Base-by-base conservation (phyloP, 2,888 invertebrate genomes). In the Sarcophaga subvicina region DNA sequence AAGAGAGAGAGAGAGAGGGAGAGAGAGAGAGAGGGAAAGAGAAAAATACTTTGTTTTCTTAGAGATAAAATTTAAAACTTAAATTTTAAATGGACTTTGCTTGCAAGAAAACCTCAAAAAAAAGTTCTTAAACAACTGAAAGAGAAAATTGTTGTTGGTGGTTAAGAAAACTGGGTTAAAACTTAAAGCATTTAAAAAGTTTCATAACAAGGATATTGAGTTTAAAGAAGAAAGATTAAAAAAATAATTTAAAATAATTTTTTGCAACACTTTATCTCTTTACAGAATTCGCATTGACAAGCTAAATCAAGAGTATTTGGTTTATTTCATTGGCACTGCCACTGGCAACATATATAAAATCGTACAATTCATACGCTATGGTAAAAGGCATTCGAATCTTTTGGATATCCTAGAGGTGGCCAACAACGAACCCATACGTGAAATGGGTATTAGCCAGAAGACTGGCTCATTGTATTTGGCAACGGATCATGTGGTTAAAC, bases 341-440 rank as follows among this genome's bases (percentile, higher is more conserved):
- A 90, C 97, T 91, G 98, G 98, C 25, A 95, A 97, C 92, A 97
- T 98, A 86, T 98, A 98, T 94, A 98, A 98, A 94, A 96, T 98
- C 88, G 98, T 98, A 12, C 98, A 98, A 93, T 98, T 98, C 97
- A 95, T 95, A 89, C 95, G 95, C 89, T 96, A 97, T 88, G 97
- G 96, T 72, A 96, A 96, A 91, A 96, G 97, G 22, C 96, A 96
- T 90, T 98, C 98, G 62, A 97, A 97, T 91, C 94, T 98, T 80
- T 94, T 98, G 90, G 98, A 98, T 93, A 96, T 98, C 78, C 97
- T 98, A 92, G 98, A 98, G 93, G 97, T 98, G 60, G 98, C 98
- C 85, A 96, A 96, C 67, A 97, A 97, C 79, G 98, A 98, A 94
- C 96, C 98, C 17, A 97, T 98, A 90, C 96, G 96, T 94, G 95